Base-by-base conservation (phyloP, 2,113 vertebrate genomes). In the Cyanoderma ruficeps region DNA sequence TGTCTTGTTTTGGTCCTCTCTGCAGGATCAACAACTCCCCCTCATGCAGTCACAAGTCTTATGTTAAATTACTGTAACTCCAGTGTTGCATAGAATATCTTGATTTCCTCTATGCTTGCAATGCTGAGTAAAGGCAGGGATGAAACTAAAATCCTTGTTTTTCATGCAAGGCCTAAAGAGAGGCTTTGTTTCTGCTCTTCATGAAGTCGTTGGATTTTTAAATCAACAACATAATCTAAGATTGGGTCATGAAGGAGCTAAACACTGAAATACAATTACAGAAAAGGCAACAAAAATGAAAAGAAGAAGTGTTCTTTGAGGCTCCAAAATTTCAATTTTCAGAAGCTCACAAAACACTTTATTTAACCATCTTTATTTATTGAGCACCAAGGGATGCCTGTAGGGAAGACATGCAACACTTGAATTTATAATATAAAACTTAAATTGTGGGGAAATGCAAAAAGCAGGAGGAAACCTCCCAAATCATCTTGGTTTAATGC, bases 31-130 rank as follows among this genome's bases (percentile, higher is more conserved):
- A 18, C 42, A 35, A 15, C 28, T 63, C 22, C n/a, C n/a, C 17
- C 13, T 46, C n/a, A 8, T 0, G 0, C 22, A 11, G 22, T 49
- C 39, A 25, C 13, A 70, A 21, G 37, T 68, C 55, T 27, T 21
- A 25, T 3, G 9, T 37, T 71, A 23, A 60, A 42, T 37, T 68
- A 8, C 33, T 14, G 9, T 61, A 27, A 39, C 17, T 52, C 1
- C 1, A 5, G 19, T 47, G 24, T 15, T 77, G 50, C 13, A 14
- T 37, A 28, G 28, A n/a, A 23, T 37, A 4, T 37, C 41, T 28
- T n/a, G 46, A 61, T 9, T 70, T 91, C n/a, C 11, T 24, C 37
- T 61, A 2, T 10, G 46, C 19, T 21, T 77, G 44, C 53, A 27
- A 20, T 6, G 55, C 13, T 3, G 10, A 68, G n/a, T 14, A 63